Evolutionary conservation across 92 coral and sea anemone genomes (phyloP), one percentile per base, ranked within the genome.

Genomic region (Phymanthus crucifer): DNA sequence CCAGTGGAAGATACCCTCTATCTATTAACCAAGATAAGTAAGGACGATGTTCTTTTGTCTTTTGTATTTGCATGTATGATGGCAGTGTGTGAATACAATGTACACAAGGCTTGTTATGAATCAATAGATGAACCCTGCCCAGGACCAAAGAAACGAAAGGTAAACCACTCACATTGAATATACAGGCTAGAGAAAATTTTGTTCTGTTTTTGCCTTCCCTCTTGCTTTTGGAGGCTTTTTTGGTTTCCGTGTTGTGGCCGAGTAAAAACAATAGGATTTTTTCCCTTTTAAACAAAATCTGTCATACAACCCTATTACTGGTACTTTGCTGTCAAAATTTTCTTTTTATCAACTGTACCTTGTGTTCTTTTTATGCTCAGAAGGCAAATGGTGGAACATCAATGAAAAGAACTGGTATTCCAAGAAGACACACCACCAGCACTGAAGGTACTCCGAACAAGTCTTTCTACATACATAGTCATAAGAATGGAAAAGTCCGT

Each of bases 31-130:
- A 43, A 43, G 14, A 43, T 43, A 43, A 10, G 1, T 43, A 43
- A 43, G 48, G 48, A 43, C 13, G 10, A 17, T 43, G 48, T 43
- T 43, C 10, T 43, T 43, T 5, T 40, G 21, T 21, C 31, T 38
- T 2, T n/a, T 48, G 78, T 33, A 26, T 18, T 70, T 26, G 16
- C 10, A 8, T 54, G n/a, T 58, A 68, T 64, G 3, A 72, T 64
- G 3, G 12, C 78, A 81, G 99, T 89, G 19, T 95, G 99, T 89
- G 99, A 95, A 66, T 95, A 90, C 84, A 95, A 95, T 81, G 98
- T 95, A 18, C 99, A 95, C 83, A 95, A 90, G 71, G 93, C 89
- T 26, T 95, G 99, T 75, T 90, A 83, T 77, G 97, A 93, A 56
- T 73, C 83, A 58, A 88, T 95, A 35, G 98, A 93, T 40, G 98